These are phyloP conservation scores for Hydrophis major DNA, from an alignment of 2,797 vertebrate species.

Conservation along the genomic window DNA sequence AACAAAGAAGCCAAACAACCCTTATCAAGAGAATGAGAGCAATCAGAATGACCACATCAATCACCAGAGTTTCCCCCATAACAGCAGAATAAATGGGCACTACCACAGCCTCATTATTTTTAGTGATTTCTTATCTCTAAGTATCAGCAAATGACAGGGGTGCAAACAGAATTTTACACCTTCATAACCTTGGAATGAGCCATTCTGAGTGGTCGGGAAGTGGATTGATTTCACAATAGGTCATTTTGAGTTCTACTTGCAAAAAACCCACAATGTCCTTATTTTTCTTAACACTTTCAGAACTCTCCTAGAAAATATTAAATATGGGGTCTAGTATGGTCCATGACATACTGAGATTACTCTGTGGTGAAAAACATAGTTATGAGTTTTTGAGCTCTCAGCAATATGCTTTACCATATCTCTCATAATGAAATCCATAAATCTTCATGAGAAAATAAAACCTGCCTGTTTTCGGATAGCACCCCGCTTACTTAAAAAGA, in stretches of 20 bases:
- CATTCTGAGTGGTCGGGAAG: neutral
- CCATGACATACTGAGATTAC: neutral
- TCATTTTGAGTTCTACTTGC: neutral
- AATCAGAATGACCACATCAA: neutral
- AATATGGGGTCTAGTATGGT: too few species aligned
- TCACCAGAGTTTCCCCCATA: neutral
- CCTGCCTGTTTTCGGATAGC: neutral
- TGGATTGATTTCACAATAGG: neutral
- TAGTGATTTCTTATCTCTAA: neutral
- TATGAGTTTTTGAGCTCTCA: neutral
- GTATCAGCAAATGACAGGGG: neutral
- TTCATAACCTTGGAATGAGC: neutral
- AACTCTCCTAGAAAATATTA: neutral
- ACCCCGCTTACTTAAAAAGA: neutral
- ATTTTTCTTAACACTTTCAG: neutral
- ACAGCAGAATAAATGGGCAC: neutral
- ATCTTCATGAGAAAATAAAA: neutral
- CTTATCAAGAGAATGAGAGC: neutral
- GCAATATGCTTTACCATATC: neutral
- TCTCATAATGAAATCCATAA: neutral
- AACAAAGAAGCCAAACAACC: neutral
- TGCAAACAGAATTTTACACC: neutral
- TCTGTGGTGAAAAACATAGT: neutral
- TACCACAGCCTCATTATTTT: neutral
- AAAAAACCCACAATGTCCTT: neutral